Percentiles rank a stretch among this genome's conserved stretches.
These are phyloP conservation scores for Orthosia gracilis DNA, from an alignment of 2,888 invertebrate genomes.

Conservation along the genomic window DNA sequence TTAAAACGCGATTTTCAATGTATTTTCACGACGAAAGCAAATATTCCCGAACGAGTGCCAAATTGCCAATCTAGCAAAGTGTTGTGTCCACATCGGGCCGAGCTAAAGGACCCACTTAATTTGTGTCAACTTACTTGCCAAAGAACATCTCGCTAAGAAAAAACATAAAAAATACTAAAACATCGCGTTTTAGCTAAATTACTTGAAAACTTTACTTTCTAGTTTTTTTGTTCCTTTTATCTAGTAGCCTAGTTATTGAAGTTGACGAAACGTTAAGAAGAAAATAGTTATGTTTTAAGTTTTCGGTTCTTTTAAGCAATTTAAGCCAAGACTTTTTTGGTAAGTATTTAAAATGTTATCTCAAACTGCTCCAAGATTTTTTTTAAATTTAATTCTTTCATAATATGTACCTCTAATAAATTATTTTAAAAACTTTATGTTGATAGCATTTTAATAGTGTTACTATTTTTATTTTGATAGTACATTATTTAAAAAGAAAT, in stretches of 20 bases:
- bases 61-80: constrained; percentile 87
- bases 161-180: constrained; percentile 28
- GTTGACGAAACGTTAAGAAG: constrained; percentile 14
- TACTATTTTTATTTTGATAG: neutral
- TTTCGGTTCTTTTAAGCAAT: constrained; percentile 1
- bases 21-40: constrained; percentile 70
- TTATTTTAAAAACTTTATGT: neutral
- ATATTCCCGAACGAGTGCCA: constrained; percentile 77
- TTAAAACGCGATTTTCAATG: constrained; percentile 54
- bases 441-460: neutral
- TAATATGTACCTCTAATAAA: neutral
- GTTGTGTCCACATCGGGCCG: constrained; percentile 76
- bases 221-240: constrained; percentile 23
- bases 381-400: constrained; percentile 1
- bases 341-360: constrained; percentile 9
- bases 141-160: constrained; percentile 48
- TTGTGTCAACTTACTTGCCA: constrained; percentile 70
- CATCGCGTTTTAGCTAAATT: constrained; percentile 32
- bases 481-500: no score
- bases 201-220: constrained; percentile 19
- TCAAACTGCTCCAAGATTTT: neutral
- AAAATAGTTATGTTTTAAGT: constrained; percentile 20
- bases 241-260: constrained; percentile 15
- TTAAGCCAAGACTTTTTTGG: neutral
- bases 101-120: constrained; percentile 67